Evolutionary conservation across 2,797 vertebrate genomes (phyloP), one percentile per base, ranked within the genome.

Genomic region (Silurus aristotelis): DNA sequence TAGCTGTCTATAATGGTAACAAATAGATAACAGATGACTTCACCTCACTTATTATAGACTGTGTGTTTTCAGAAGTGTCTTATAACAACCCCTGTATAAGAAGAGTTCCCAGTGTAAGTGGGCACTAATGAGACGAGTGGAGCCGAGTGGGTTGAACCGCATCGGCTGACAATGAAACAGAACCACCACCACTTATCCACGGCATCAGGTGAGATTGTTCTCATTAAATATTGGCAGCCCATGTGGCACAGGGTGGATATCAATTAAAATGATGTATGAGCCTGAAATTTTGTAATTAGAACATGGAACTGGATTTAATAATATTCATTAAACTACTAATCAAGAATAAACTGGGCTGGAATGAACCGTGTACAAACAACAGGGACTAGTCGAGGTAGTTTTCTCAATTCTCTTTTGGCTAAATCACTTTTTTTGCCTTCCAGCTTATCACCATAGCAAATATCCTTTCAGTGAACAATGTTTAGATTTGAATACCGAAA

Each of bases 241-340:
- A 88, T 83, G 85, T 89, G 85, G 86, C 84, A 86, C 80, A 63
- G 71, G 84, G 86, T 87, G 83, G 87, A 87, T 87, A 89, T 88
- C 89, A 87, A 89, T 90, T 90, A 87, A 89, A 84, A 90, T 89
- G 87, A 88, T 89, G 87, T 82, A 89, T 89, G 85, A 81, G 84
- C 82, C 79, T 80, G 81, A 71, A 71, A 78, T 82, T 63, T 80
- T 89, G 78, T 89, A 89, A 89, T 90, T 90, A 84, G 64, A 68
- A 87, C 76, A 82, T 80, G 75, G 78, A 31, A 27, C 83, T 71
- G 85, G 77, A 87, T 88, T 86, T 87, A 87, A 88, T 84, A 86
- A 89, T 61, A 88, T 25, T 67, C 84, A 88, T 88, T 87, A 89
- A 80, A 88, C 48, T 83, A 68, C 75, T 87, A 84, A 89, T 88